phyloP scores from a whole-genome alignment of 1,140 invertebrate species.

The Zophobas morio region DNA sequence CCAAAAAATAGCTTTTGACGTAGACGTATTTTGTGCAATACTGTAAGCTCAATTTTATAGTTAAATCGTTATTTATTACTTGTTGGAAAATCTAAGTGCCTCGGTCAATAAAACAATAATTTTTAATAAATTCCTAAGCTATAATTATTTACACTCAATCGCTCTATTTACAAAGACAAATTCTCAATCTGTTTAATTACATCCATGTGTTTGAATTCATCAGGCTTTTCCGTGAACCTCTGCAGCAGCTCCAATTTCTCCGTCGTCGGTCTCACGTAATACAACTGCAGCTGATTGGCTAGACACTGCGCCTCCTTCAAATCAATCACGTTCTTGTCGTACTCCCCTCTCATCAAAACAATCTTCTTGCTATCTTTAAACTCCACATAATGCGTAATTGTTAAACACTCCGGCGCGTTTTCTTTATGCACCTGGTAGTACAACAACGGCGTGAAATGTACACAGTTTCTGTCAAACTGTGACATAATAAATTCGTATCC shows the following conservation, averaged over 20 bases:
- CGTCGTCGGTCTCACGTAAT: constrained; percentile 80
- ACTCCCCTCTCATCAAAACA: constrained; percentile 90
- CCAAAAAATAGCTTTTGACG: constrained; percentile 61
- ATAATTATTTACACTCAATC: not conserved
- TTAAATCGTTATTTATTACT: not conserved
- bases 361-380: constrained; percentile 83
- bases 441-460: constrained; percentile 90
- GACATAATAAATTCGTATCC: constrained; percentile 92
- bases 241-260: constrained; percentile 78
- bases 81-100: constrained; percentile 6
- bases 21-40: not conserved
- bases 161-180: constrained; percentile 59
- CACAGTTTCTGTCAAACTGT: constrained; percentile 81
- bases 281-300: constrained; percentile 89
- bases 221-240: constrained; percentile 80
- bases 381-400: constrained; percentile 87
- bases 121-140: not conserved
- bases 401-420: constrained; percentile 92
- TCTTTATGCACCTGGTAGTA: constrained; percentile 92
- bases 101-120: not conserved
- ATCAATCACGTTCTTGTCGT: constrained; percentile 85
- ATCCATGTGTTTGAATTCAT: constrained; percentile 88
- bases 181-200: constrained; percentile 86
- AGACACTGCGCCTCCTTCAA: constrained; percentile 87
- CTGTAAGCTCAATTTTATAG: not conserved